phyloP scores from a whole-genome alignment of 2,113 vertebrate genomes.

The Ciconia boyciana region DNA sequence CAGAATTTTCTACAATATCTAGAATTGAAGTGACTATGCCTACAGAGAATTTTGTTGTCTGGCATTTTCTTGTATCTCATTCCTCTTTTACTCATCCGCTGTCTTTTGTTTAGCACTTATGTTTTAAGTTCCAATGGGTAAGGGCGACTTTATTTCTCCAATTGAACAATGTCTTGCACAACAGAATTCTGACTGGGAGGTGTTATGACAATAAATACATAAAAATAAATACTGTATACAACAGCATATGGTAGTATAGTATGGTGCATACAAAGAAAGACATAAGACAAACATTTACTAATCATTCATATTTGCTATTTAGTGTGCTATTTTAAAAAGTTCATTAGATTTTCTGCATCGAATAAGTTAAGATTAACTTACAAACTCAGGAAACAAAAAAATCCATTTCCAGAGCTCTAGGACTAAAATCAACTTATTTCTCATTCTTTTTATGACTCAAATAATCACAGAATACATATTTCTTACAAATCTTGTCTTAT shows the following conservation, averaged over 20 bases:
- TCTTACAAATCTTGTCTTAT: neutral
- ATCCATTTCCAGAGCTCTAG: neutral
- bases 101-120: neutral
- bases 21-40: neutral
- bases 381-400: neutral
- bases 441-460: neutral
- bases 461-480: neutral
- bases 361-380: neutral
- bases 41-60: neutral
- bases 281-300: neutral
- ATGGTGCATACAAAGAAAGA: neutral
- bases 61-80: neutral
- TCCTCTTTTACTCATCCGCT: neutral
- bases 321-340: neutral
- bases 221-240: neutral
- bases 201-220: neutral
- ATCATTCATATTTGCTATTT: neutral
- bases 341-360: neutral
- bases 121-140: neutral
- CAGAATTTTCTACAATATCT: neutral
- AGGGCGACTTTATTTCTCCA: neutral
- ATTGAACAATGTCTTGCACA: neutral
- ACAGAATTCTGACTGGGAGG: neutral
- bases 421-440: neutral
- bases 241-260: neutral